Evolutionary conservation across 2,113 vertebrate species (phyloP).

Genomic region (Hylia prasina): DNA sequence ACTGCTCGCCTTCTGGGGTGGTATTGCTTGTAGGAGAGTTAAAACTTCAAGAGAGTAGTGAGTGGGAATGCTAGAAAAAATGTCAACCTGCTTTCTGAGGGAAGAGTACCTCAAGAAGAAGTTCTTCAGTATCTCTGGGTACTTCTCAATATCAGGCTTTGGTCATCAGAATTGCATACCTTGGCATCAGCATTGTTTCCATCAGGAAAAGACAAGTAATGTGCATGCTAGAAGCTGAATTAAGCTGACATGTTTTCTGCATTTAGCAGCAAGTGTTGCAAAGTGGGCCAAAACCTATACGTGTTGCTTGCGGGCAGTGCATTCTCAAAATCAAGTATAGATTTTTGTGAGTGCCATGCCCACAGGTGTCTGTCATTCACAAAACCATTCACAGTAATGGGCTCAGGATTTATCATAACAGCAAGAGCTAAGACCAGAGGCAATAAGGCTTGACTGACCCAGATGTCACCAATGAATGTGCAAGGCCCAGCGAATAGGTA

Average conservation of each 20-base stretch:
- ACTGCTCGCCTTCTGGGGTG: not conserved
- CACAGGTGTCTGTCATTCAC: accelerated
- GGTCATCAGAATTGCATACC: not conserved
- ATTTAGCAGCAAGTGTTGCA: not conserved
- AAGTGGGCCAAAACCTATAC: not conserved
- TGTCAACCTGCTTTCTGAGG: not conserved
- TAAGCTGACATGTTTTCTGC: not conserved
- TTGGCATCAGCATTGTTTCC: not conserved
- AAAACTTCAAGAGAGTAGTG: not conserved
- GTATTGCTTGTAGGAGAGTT: not conserved
- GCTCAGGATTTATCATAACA: not conserved
- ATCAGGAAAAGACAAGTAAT: not conserved
- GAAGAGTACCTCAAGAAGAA: not conserved
- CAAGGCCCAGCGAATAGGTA: not conserved
- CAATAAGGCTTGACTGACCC: not conserved
- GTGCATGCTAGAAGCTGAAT: not conserved
- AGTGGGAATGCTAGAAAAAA: not conserved
- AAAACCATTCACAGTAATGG: not conserved
- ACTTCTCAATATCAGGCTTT: not conserved
- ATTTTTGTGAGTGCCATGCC: not conserved
- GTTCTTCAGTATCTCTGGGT: not conserved
- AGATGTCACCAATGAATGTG: not conserved
- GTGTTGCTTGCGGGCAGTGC: not conserved
- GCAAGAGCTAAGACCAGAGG: not conserved
- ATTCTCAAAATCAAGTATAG: not conserved